These are phyloP conservation scores for Columba livia DNA, from an alignment of 2,113 vertebrate species.

Conservation along the genomic window DNA sequence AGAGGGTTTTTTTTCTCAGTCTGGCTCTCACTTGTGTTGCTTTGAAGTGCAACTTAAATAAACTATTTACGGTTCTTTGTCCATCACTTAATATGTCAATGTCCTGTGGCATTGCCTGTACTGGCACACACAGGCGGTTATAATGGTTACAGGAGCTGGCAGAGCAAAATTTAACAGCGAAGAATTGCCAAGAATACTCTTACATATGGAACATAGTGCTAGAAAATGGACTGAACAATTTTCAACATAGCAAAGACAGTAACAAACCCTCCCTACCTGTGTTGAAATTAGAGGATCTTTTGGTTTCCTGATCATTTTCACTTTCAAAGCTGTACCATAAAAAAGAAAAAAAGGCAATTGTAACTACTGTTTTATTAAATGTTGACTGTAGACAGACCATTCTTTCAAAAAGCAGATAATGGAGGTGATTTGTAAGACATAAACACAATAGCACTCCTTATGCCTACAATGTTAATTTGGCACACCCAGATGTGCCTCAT, in stretches of 20 bases:
- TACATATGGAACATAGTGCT: background rate
- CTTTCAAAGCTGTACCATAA: background rate
- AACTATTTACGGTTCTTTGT: background rate
- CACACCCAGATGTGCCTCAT: background rate
- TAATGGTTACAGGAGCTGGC: background rate
- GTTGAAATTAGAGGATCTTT: background rate
- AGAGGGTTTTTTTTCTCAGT: background rate
- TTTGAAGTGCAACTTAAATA: background rate
- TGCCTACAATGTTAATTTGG: background rate
- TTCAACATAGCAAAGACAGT: background rate
- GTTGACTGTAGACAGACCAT: background rate
- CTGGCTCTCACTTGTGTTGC: background rate
- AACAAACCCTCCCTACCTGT: background rate
- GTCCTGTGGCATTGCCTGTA: background rate
- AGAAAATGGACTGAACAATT: background rate
- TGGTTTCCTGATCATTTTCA: background rate
- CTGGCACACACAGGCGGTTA: background rate
- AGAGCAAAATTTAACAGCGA: background rate
- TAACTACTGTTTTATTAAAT: background rate
- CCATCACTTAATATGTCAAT: background rate
- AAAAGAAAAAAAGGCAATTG: background rate
- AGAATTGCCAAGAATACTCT: background rate
- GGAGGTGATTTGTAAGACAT: background rate
- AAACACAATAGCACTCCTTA: background rate
- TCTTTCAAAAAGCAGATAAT: background rate